Percentiles rank a stretch among this genome's conserved stretches.
These are phyloP conservation scores for Leistus spinibarbis DNA, from an alignment of 2,888 invertebrate genomes.

Conservation along the genomic window DNA sequence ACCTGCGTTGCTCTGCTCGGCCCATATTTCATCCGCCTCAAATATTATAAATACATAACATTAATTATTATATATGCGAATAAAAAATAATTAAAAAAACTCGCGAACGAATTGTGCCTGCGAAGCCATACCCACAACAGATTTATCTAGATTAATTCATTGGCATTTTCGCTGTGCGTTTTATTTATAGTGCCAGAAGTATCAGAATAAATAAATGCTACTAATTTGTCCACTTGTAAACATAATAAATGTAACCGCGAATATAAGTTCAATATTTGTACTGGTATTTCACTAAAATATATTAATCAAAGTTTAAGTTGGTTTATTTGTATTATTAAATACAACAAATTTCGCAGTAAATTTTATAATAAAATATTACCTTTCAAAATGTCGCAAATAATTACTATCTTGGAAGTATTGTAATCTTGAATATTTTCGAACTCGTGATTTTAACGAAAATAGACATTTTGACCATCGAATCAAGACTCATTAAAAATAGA, in stretches of 20 bases:
- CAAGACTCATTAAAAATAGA: too few species aligned
- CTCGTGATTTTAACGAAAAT: too few species aligned
- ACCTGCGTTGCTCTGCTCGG: neutral
- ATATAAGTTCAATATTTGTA: neutral
- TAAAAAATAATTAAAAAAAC: neutral
- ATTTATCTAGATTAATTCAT: slow-evolving; percentile 24
- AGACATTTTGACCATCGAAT: too few species aligned
- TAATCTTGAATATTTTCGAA: too few species aligned
- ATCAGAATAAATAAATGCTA: neutral
- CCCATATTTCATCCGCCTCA: neutral
- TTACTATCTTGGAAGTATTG: too few species aligned
- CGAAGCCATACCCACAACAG: slow-evolving; percentile 3
- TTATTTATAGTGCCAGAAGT: neutral
- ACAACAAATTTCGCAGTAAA: too few species aligned
- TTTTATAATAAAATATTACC: too few species aligned
- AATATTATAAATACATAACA: neutral
- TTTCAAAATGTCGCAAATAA: too few species aligned
- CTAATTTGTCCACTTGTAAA: neutral
- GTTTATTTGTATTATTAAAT: neutral
- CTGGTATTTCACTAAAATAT: too few species aligned
- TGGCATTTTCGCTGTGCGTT: neutral
- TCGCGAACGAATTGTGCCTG: slow-evolving; percentile 3
- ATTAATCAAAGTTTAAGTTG: neutral
- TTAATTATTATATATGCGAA: neutral
- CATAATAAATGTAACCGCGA: neutral